Percentiles rank a stretch among this genome's conserved stretches.
phyloP scores from a whole-genome alignment of 2,113 vertebrate species.

The Leucosticte australis region DNA sequence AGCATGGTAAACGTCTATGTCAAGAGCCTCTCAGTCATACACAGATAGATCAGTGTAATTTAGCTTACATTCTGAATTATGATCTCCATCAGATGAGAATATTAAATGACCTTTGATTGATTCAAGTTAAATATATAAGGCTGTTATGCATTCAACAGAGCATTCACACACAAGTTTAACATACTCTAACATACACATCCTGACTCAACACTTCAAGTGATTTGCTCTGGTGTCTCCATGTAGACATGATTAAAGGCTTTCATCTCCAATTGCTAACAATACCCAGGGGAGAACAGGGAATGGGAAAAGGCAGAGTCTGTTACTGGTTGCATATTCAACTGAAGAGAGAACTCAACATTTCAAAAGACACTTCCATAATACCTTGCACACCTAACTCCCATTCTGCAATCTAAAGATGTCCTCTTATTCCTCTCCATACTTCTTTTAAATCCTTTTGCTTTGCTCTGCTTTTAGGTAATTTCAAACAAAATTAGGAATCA shows the following conservation, averaged over 20 bases:
- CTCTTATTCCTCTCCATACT: neutral
- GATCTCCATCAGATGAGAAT: neutral
- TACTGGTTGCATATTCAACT: neutral
- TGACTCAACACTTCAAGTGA: neutral
- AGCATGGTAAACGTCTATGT: neutral
- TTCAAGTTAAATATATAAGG: neutral
- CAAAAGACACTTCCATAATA: neutral
- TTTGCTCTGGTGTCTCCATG: slow-evolving; percentile 1
- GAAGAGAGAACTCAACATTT: neutral
- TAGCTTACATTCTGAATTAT: neutral
- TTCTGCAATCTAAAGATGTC: neutral
- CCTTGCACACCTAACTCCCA: neutral
- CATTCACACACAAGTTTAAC: slow-evolving; percentile 16
- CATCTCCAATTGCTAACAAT: neutral
- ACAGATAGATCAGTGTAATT: neutral
- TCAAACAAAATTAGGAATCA: neutral
- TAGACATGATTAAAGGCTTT: slow-evolving; percentile 25
- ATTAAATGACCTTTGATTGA: slow-evolving; percentile 12
- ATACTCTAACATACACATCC: neutral
- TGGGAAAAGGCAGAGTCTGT: neutral
- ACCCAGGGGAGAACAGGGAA: slow-evolving; percentile 6
- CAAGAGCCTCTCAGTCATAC: neutral
- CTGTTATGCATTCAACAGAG: neutral
- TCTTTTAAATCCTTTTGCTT: neutral
- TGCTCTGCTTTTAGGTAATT: neutral